These are phyloP conservation scores for Actinemys pallida DNA, from an alignment of 2,113 vertebrate genomes.

Conservation along the genomic window DNA sequence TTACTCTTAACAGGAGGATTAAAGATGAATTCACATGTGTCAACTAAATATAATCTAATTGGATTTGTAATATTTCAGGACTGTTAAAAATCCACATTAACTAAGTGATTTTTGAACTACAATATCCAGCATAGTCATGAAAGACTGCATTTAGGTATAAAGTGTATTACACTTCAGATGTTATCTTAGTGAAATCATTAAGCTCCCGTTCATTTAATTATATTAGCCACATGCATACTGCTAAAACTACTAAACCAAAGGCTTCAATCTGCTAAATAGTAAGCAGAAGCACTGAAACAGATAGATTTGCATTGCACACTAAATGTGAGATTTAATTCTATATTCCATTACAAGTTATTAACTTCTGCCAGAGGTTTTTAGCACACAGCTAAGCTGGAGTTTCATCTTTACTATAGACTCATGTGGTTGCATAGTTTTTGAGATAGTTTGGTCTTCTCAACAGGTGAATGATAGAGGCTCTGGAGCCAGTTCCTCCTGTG, in stretches of 20 bases:
- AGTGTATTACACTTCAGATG: conserved; percentile 1
- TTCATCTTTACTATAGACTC: not conserved
- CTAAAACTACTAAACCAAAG: conserved; percentile 17
- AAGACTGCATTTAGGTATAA: conserved; percentile 13
- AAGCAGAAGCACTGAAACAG: not conserved
- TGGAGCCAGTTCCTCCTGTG: not conserved
- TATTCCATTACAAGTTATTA: not conserved
- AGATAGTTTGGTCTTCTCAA: not conserved
- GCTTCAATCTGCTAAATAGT: not conserved
- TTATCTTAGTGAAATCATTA: conserved; percentile 22
- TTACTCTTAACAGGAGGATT: not conserved
- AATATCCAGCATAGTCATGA: not conserved
- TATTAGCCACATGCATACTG: not conserved
- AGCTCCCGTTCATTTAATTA: not conserved
- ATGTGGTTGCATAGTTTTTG: not conserved
- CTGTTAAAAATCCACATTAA: not conserved
- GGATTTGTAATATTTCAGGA: not conserved
- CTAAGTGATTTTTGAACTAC: conserved; percentile 2
- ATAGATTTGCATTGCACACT: not conserved
- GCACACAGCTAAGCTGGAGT: not conserved
- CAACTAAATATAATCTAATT: not conserved
- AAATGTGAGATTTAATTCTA: conserved; percentile 6
- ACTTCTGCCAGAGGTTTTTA: not conserved
- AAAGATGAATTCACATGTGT: not conserved
- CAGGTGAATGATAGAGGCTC: not conserved